Base-by-base conservation (phyloP, 2,113 vertebrate genomes). In the Macrotis lagotis region DNA sequence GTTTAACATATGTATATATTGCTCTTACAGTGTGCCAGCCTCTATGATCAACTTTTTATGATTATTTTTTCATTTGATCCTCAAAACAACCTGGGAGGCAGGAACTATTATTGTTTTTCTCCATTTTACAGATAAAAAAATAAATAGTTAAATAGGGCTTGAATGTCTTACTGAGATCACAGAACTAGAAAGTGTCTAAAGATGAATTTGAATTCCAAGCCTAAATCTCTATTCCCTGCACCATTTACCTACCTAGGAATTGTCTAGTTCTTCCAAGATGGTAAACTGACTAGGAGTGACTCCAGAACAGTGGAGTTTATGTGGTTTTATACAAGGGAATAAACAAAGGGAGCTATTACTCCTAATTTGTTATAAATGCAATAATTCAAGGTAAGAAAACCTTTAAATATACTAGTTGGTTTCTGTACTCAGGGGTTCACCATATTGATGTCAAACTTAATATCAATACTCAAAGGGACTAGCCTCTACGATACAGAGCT, bases 41-140 rank as follows among this genome's bases (percentile, higher is more conserved):
- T 12, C 55, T 59, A 59, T 59, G 28, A 9, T 59, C 3, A 59
- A 0, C 66, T 16, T 16, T n/a, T 74, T 12, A 37, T 37, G 37
- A 66, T 66, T 66, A 37, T 14, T 66, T 37, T 66, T n/a, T 74
- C 37, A n/a, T 74, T n/a, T 74, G 66, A n/a, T n/a, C 37, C 31
- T 19, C 37, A n/a, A 31, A n/a, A 74, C 37, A 55, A 50, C 6
- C 19, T 44, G 66, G 66, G 37, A 83, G 66, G 6, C 6, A 83
- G 14, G 31, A n/a, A 12, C 59, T 37, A 44, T 83, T 83, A 44
- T 83, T n/a, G n/a, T 44, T 83, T 66, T 31, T 12, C 0, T 90
- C 37, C 2, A 47, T 95, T 95, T 48, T 92, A 48, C 88, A 48
- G 48, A 8, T 8, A 10, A 91, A 91, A 49, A 51, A 96, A 51